A percentile compares a stretch with the other conserved stretches of the same genome.
Evolutionary conservation across 2,113 vertebrate genomes (phyloP).

Genomic region (Rynchops niger): DNA sequence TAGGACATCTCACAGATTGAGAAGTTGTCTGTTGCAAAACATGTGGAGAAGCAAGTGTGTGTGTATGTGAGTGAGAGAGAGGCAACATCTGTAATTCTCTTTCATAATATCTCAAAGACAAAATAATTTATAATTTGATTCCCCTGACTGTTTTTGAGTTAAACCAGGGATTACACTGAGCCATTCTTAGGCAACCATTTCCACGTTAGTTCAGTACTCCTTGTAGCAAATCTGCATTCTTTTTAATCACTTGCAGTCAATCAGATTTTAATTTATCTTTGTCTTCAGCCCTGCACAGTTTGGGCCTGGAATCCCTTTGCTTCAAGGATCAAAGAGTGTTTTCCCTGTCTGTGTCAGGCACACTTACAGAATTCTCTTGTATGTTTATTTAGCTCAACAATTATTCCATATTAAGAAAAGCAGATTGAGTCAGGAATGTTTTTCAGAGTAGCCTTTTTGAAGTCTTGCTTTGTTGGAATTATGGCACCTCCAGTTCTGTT

Average conservation of each 20-base stretch:
- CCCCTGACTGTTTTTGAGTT: background rate
- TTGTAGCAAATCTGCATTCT: constrained; percentile 39
- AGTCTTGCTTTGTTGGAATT: background rate
- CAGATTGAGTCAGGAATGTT: constrained; percentile 33
- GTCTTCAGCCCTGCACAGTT: constrained; percentile 38
- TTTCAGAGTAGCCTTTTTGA: background rate
- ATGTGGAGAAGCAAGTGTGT: background rate
- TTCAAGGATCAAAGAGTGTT: constrained; percentile 33
- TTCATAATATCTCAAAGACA: background rate
- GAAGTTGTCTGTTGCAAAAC: background rate
- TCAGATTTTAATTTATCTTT: constrained; percentile 63
- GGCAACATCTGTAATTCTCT: background rate
- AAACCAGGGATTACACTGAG: background rate
- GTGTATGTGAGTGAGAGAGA: background rate
- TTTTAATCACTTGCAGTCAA: constrained; percentile 60
- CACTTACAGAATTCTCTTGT: constrained; percentile 1
- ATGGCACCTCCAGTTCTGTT: background rate
- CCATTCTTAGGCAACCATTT: background rate
- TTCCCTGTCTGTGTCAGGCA: constrained; percentile 1
- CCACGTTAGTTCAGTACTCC: background rate
- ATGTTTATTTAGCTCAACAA: constrained; percentile 34
- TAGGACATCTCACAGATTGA: background rate
- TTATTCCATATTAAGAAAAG: constrained; percentile 41
- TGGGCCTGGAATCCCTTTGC: constrained; percentile 17
- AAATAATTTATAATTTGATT: background rate